Evolutionary conservation across 2,113 vertebrate species (phyloP).

Genomic region (Fulica atra): DNA sequence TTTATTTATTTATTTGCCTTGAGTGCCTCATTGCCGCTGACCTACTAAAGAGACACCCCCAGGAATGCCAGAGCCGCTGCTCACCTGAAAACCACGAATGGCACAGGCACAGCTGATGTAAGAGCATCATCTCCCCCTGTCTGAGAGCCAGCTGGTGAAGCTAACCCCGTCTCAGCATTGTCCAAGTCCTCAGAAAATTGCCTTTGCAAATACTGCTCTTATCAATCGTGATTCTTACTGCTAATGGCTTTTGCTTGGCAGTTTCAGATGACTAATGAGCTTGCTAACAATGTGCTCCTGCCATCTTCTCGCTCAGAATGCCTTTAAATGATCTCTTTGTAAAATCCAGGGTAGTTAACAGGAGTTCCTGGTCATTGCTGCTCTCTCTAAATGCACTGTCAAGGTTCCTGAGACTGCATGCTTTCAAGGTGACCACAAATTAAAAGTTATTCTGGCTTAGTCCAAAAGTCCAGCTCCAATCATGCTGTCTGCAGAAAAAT

Average conservation of each 20-base stretch:
- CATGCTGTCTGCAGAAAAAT: conserved; percentile 31
- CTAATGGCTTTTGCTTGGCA: neutral
- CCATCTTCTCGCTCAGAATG: neutral
- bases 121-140: accelerated
- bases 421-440: conserved; percentile 20
- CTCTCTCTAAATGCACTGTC: neutral
- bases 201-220: neutral
- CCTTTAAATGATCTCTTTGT: neutral
- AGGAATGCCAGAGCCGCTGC: accelerated
- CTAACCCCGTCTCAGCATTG: neutral
- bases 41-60: neutral
- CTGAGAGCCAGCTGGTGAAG: neutral
- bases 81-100: accelerated
- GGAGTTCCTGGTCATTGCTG: neutral
- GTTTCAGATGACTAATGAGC: neutral
- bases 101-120: neutral
- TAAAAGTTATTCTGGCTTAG: conserved; percentile 16
- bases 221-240: neutral
- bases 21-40: neutral
- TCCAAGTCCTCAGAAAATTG: neutral
- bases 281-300: neutral
- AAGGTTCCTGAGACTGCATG: neutral
- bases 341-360: neutral
- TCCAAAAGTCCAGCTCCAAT: neutral
- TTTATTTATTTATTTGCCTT: neutral